Evolutionary conservation across 2,113 vertebrate genomes (phyloP).

Genomic region (Hippopotamus amphibius): DNA sequence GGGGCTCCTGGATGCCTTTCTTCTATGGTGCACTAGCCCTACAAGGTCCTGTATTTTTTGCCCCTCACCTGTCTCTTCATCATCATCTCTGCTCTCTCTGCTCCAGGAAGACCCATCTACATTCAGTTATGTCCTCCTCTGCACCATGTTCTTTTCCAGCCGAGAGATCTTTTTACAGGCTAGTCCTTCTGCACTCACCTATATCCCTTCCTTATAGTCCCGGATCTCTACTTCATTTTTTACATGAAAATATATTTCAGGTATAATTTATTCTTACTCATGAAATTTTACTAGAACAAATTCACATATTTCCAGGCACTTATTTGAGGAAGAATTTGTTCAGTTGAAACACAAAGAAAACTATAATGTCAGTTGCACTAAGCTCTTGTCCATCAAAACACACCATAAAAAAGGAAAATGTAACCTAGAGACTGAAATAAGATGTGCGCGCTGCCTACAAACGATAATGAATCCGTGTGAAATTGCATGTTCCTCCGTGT

Average conservation of each 20-base stretch:
- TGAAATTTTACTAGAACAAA: neutral
- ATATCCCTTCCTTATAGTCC: neutral
- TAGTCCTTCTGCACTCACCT: neutral
- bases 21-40: no score
- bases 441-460: neutral
- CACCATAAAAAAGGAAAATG: neutral
- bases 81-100: no score
- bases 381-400: neutral
- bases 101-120: no score
- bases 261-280: neutral
- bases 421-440: neutral
- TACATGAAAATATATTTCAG: neutral
- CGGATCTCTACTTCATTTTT: neutral
- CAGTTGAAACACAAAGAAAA: neutral
- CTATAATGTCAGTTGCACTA: neutral
- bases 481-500: neutral
- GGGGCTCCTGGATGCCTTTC: no score
- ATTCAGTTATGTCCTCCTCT: neutral
- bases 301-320: neutral
- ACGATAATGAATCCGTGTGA: neutral
- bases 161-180: neutral
- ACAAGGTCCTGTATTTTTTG: no score
- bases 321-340: neutral
- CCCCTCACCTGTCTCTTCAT: no score
- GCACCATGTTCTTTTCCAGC: neutral